Conservation (phyloP, 2,113 vertebrate species). For the Pelecanoides urinatrix region DNA sequence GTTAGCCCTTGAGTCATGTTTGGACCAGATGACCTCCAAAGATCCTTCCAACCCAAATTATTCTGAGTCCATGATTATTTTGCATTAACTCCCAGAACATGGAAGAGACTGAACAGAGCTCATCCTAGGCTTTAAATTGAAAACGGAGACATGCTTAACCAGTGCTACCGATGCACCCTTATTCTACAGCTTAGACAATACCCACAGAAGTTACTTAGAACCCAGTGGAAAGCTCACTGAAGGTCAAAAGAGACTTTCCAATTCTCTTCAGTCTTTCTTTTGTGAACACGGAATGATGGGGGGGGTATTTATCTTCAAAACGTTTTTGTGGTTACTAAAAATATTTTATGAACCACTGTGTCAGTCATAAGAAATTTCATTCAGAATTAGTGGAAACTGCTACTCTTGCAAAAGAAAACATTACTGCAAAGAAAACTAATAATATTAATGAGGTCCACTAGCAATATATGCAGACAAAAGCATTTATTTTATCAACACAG, state of each 20-base stretch:
- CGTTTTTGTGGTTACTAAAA: background rate
- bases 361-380: background rate
- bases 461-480: background rate
- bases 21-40: background rate
- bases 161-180: background rate
- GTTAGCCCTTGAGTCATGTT: background rate
- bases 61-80: background rate
- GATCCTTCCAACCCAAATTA: background rate
- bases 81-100: background rate
- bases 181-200: background rate
- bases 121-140: background rate
- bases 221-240: background rate
- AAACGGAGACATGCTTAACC: background rate
- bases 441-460: accelerated
- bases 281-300: background rate
- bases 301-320: background rate
- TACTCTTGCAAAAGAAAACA: background rate
- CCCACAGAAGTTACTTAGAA: background rate
- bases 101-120: background rate
- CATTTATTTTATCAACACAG: background rate
- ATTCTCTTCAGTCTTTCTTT: background rate
- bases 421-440: background rate
- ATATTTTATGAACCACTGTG: background rate
- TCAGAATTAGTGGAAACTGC: background rate
- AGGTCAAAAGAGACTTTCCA: background rate